phyloP scores from a whole-genome alignment of 2,113 vertebrate genomes.

The Chloebia gouldiae region DNA sequence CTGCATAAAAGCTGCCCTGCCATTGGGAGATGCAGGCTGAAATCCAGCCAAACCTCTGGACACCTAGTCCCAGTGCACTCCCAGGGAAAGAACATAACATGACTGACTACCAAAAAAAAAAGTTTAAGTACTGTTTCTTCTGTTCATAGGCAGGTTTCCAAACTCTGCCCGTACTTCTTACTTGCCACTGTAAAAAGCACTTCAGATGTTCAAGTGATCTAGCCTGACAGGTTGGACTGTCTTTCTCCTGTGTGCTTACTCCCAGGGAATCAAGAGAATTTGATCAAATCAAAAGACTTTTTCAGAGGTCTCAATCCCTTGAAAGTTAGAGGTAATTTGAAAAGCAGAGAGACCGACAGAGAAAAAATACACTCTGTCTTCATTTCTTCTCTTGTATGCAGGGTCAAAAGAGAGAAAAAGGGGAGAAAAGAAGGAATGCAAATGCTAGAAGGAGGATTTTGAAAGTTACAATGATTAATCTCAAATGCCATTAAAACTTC shows the following conservation, averaged over 20 bases:
- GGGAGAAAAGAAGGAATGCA: neutral
- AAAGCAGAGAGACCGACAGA: neutral
- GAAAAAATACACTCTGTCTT: neutral
- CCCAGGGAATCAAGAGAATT: neutral
- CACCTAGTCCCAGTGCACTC: neutral
- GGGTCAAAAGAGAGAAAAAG: neutral
- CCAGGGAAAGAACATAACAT: neutral
- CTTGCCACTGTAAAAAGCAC: neutral
- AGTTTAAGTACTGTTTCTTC: neutral
- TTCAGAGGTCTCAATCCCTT: neutral
- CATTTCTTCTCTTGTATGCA: neutral
- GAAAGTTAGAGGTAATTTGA: neutral
- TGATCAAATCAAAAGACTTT: neutral
- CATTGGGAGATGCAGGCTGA: rapidly evolving
- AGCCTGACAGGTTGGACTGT: neutral
- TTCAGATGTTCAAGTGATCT: neutral
- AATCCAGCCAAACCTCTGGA: neutral
- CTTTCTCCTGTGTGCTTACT: neutral
- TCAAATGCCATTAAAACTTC: neutral
- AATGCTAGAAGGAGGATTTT: neutral
- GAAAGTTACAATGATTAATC: neutral
- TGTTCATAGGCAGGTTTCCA: neutral
- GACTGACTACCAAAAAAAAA: neutral
- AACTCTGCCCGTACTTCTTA: neutral
- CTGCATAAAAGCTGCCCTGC: neutral